Evolutionary conservation across 2,888 invertebrate genomes (phyloP), one percentile per base, ranked within the genome.

Genomic region (Octonoba sinensis): DNA sequence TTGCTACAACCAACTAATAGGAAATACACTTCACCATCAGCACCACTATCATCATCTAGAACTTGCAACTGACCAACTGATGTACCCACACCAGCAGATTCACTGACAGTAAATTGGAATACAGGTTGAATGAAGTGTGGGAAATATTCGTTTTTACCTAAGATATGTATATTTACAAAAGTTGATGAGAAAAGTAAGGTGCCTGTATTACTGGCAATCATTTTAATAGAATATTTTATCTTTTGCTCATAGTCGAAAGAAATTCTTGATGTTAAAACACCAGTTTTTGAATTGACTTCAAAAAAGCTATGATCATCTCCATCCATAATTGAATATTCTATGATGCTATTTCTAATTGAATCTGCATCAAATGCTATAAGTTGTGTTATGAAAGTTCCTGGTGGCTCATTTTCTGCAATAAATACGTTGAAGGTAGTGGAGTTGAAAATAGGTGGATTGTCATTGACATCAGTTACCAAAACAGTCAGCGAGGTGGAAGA

Each of bases 1-100:
- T 96, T 96, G 87, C 96, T 96, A 0, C 95, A 94, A 2, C 96
- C 96, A 1, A 97, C 95, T 85, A 97, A 92, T n/a, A 96, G 91
- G 87, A 96, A 97, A 87, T 94, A 96, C 12, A 97, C 94, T 86
- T 93, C 92, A 0, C 96, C 96, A 88, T 96, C 96, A 64, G 93
- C 93, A 4, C 96, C 96, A 13, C 93, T 92, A 87, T 96, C 96
- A 89, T 95, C 94, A 88, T 96, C 96, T 0, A 94, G 94, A 0
- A 96, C 96, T 89, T 94, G 94, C 83, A 96, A 93, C 11, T 92
- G 91, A 3, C 97, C 97, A 49, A 97, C 94, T 74, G 92, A 92
- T 0, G 94, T 93, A 46, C 95, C 95, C 62, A 95, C 92, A 86
- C 93, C 93, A 0, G 96, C 95, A 44, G 96, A 95, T 89, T 97